Base-by-base conservation (phyloP, 2,113 vertebrate species). In the Pachyramphus minor region DNA sequence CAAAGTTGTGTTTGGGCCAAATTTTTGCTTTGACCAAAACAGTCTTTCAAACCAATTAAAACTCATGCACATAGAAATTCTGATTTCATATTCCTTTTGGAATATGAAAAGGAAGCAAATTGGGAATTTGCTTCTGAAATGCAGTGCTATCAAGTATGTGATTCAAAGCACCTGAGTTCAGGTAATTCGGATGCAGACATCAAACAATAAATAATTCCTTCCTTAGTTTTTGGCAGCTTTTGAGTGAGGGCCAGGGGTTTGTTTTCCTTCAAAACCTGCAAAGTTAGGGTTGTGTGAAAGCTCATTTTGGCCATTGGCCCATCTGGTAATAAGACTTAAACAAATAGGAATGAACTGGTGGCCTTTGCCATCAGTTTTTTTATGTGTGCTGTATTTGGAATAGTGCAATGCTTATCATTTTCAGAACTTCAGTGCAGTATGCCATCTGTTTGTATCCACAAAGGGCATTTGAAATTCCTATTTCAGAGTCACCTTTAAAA, bases 31-130 rank as follows among this genome's bases (percentile, higher is more conserved):
- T 88, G 77, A 93, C 85, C 79, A 85, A 92, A 93, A 92, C 7
- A 56, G 60, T 81, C 77, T 96, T 96, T 97, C 80, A 90, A 85
- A 30, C 79, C 87, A 93, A 60, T 94, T 96, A 89, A 84, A 91
- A 94, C 71, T 91, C 63, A 76, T 76, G 68, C 42, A 56, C 55
- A 64, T 58, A 81, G 58, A 90, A 77, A 74, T 92, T 85, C 37
- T 72, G 7, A n/a, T 55, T 84, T 94, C 77, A n/a, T n/a, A n/a
- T 41, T 68, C 33, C 66, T 68, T 86, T 72, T 84, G 80, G 72
- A 94, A 87, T 68, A 71, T 3, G 24, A n/a, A 86, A 88, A 90
- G 50, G 59, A 86, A 77, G 37, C 58, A 68, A 83, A 69, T 8
- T 41, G 2, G n/a, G 49, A 67, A 37, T 45, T 37, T 5, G 8